Evolutionary conservation across 2,888 invertebrate species (phyloP), one percentile per base, ranked within the genome.

Genomic region (Drosophila melanosoma): DNA sequence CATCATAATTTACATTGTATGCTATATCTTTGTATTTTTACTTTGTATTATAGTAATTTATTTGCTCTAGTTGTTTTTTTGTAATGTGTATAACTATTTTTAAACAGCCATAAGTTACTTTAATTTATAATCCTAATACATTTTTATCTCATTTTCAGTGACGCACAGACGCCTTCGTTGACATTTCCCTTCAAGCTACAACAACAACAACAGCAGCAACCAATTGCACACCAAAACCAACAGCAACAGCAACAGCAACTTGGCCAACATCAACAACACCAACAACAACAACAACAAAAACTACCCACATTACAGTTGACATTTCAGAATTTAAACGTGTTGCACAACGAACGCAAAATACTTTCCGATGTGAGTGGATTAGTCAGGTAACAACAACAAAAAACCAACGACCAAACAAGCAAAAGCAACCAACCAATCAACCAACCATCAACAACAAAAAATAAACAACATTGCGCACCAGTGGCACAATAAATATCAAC

Each of bases 351-450:
- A 76, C 94, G 95, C 65, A 94, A 94, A 58, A 95, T 96, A 81
- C 94, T 97, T 65, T 94, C 95, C 80, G 95, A 96, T 93, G 95
- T 97, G 86, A 95, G 95, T 91, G 97, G 97, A 45, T 93, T 95
- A 82, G 96, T 96, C 80, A 92, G 92, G 92, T 93, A 91, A 91
- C 90, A 87, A 68, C 74, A 85, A 64, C 57, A 70, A 29, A 5
- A 6, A 6, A 29, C 6, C 29, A 29, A 48, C 29, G 40, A 76
- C 29, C 40, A 65, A 59, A 42, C 58, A 56, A 45, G 35, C 60
- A 72, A 59, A 72, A 59, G 61, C 56, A 70, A 69, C 58, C 73
- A 61, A 75, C 56, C 57, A 72, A 67, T 52, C 51, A 45, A 54
- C 58, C 68, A 60, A 64, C 29, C 62, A 69, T 52, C 38, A 67